phyloP scores from a whole-genome alignment of 1,140 invertebrate genomes.

The Achatina immaculata region DNA sequence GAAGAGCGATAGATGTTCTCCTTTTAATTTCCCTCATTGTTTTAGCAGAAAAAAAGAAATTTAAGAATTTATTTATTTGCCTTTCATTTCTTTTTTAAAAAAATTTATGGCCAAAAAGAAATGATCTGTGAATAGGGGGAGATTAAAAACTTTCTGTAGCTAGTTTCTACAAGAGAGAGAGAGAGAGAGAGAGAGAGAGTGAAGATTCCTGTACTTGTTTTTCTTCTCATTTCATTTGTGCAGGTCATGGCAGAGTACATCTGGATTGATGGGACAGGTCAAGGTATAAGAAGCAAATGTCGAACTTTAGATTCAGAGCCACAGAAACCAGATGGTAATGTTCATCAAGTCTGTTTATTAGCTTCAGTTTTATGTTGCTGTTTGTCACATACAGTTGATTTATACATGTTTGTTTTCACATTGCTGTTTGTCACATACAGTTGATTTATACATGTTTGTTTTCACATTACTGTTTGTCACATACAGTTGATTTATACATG shows the following conservation, averaged over 20 bases:
- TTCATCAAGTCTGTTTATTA: background rate
- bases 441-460: background rate
- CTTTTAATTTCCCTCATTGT: too few relatives aligned
- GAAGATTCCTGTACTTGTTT: background rate
- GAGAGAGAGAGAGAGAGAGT: background rate
- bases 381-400: too few relatives aligned
- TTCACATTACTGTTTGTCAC: background rate
- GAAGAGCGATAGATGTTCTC: too few relatives aligned
- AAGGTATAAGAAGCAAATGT: conserved; percentile 88
- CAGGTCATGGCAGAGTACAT: conserved; percentile 87
- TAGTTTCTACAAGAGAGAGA: too few relatives aligned
- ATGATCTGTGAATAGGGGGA: background rate
- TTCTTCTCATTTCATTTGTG: background rate
- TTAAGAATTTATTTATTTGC: too few relatives aligned
- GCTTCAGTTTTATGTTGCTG: too few relatives aligned
- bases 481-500: too few relatives aligned
- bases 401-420: too few relatives aligned
- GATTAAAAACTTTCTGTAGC: background rate
- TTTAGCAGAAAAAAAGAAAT: too few relatives aligned
- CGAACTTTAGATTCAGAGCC: conserved; percentile 85
- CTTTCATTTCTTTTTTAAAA: background rate
- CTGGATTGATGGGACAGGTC: conserved; percentile 95
- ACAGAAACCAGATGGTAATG: conserved; percentile 76
- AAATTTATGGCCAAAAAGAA: background rate
- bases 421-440: too few relatives aligned